phyloP scores from a whole-genome alignment of 1,140 invertebrate genomes.

The Delia radicum region DNA sequence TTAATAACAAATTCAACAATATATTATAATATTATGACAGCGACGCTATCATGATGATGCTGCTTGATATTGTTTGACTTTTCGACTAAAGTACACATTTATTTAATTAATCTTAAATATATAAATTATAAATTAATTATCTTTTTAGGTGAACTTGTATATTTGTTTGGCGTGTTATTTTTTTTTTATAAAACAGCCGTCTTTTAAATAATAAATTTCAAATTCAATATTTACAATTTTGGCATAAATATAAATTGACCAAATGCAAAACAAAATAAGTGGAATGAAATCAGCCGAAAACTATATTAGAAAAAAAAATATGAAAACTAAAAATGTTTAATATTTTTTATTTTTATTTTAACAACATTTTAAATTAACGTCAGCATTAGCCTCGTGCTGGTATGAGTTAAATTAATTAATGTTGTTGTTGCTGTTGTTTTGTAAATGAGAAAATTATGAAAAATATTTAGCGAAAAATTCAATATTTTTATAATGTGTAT shows the following conservation, averaged over 20 bases:
- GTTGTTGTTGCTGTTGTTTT: not conserved
- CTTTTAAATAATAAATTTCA: not conserved
- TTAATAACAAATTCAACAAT: not conserved
- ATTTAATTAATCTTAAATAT: not conserved
- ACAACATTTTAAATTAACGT: not conserved
- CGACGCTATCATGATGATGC: no score
- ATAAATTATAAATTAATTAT: not conserved
- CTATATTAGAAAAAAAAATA: not conserved
- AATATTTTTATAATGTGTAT: not conserved
- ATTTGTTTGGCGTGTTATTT: not conserved
- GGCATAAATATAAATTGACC: not conserved
- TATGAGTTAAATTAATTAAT: not conserved
- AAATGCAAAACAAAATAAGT: not conserved
- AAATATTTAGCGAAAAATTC: not conserved
- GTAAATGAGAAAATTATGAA: slow-evolving; percentile 2
- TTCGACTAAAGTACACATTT: not conserved
- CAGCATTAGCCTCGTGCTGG: slow-evolving; percentile 2
- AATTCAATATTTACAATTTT: not conserved
- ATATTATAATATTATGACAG: not conserved
- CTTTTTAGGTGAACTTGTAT: no score
- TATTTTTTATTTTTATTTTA: not conserved
- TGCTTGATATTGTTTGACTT: not conserved
- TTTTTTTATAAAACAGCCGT: not conserved
- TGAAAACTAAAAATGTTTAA: not conserved
- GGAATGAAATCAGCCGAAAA: not conserved